Base-by-base conservation (phyloP, 2,113 vertebrate species). In the Boulengeromyrus knoepffleri region DNA sequence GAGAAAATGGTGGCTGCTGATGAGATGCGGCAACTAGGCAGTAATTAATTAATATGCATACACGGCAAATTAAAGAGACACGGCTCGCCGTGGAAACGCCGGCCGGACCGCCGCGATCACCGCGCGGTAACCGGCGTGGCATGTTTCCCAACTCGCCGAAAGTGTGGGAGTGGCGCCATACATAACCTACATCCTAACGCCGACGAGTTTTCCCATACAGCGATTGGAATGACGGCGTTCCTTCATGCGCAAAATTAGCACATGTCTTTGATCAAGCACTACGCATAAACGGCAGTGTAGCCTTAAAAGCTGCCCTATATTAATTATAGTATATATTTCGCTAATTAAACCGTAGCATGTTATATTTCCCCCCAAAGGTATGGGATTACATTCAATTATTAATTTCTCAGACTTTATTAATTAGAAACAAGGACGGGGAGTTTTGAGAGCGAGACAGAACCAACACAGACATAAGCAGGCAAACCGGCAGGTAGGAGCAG, bases 321-420 rank as follows among this genome's bases (percentile, higher is more conserved):
- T 95, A 93, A 95, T 95, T 93, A 92, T 91, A 91, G 91, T 90
- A 89, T 88, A 93, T 92, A 90, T 92, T 93, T 91, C 52, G 83
- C 91, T 94, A 95, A 95, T 95, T 94, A 94, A 93, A 93, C 90
- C 77, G 90, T 92, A 94, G 92, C 92, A 89, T 94, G 93, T 94
- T 90, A 89, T 89, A 42, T 89, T 50, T 27, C 91, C 92, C 93
- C 87, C 93, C 2, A 36, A 91, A 92, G 92, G 53, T 91, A 91
- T 88, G 85, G 77, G 91, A 90, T 94, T 93, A 92, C 92, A 93
- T 92, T 93, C 93, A 92, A 92, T 93, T 92, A 91, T 93, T 95
- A 93, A 92, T 92, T 90, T 93, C 93, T 94, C 93, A 91, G 92
- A 91, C 89, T 89, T 90, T 93, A 94, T 94, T 94, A 94, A 95